These are phyloP conservation scores for Bubo scandiacus DNA, from an alignment of 2,113 vertebrate genomes.

Conservation along the genomic window DNA sequence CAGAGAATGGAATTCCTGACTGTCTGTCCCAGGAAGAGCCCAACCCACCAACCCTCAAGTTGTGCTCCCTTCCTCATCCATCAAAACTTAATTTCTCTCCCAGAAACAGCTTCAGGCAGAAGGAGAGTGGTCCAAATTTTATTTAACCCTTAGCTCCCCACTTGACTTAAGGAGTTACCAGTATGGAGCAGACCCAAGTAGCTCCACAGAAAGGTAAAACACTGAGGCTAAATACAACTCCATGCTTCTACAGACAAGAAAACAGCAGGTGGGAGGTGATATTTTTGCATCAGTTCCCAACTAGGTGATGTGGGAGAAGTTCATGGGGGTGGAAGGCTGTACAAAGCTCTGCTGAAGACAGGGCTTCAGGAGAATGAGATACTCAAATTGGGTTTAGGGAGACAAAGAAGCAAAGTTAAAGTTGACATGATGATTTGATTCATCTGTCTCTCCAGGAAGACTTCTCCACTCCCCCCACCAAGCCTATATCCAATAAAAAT, in stretches of 20 bases:
- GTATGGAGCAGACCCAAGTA: background rate
- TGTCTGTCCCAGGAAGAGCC: background rate
- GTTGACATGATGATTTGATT: too few species aligned
- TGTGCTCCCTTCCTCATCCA: background rate
- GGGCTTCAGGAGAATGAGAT: rapidly evolving
- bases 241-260: too few species aligned
- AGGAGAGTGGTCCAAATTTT: background rate
- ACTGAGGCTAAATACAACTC: background rate
- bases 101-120: background rate
- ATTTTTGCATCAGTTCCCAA: background rate
- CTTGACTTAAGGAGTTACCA: background rate
- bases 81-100: background rate
- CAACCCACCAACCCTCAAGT: background rate
- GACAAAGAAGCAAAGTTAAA: background rate
- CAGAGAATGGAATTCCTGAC: background rate
- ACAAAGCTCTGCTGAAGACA: background rate
- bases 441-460: background rate
- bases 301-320: background rate
- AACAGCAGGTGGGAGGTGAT: background rate
- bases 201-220: background rate
- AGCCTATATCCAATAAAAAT: too few species aligned
- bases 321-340: background rate
- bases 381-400: background rate
- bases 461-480: background rate
- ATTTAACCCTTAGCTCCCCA: background rate